Evolutionary conservation across 2,113 vertebrate genomes (phyloP).

Genomic region (Agelaius phoeniceus): DNA sequence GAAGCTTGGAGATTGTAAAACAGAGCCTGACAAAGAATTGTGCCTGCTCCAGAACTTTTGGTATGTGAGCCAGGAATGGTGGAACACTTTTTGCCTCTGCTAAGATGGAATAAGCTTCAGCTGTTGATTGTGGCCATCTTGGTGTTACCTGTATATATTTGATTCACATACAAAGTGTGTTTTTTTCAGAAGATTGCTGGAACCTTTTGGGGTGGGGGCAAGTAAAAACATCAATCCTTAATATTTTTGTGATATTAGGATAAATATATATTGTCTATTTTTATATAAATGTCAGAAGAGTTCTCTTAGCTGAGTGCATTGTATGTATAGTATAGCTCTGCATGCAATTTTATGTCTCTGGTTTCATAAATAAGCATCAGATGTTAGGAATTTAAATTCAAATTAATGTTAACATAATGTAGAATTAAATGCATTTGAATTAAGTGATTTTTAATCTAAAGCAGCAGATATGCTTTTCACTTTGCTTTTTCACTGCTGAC

Average conservation of each 20-base stretch:
- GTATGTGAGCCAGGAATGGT: neutral
- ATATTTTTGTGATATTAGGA: neutral
- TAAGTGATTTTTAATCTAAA: neutral
- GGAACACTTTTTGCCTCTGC: rapidly evolving
- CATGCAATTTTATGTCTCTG: slow-evolving; percentile 21
- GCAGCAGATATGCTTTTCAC: neutral
- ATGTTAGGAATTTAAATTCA: slow-evolving; percentile 50
- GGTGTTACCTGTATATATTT: neutral
- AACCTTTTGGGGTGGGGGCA: rapidly evolving
- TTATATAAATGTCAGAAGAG: neutral
- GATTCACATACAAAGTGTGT: neutral
- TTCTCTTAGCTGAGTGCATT: slow-evolving; percentile 2
- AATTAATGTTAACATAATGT: slow-evolving; percentile 31
- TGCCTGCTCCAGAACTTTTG: neutral
- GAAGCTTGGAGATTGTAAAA: neutral
- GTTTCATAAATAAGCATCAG: slow-evolving; percentile 42
- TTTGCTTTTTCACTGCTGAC: neutral
- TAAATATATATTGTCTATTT: neutral
- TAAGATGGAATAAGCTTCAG: neutral
- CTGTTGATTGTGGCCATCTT: neutral
- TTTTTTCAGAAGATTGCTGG: neutral
- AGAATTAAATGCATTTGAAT: neutral
- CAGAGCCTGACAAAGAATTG: neutral
- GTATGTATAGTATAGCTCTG: neutral
- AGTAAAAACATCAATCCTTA: neutral